Evolutionary conservation across 2,113 vertebrate species (phyloP).

Genomic region (Cynoglossus semilaevis): DNA sequence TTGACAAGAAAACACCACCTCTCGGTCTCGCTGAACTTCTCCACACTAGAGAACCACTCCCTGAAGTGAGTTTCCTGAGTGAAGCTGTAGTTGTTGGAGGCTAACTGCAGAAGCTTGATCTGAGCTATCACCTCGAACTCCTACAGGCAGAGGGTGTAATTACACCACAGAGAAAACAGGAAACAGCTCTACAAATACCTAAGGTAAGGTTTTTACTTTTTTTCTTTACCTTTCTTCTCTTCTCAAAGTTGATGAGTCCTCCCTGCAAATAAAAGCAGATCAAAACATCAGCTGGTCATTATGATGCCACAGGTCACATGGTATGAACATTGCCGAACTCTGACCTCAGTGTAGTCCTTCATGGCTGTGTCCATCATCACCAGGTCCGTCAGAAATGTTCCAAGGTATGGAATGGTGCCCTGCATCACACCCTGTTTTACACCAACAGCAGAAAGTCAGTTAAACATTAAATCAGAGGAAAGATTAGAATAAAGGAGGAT

Average conservation of each 20-base stretch:
- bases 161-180: no score
- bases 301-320: not conserved
- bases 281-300: not conserved
- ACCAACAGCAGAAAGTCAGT: not conserved
- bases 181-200: no score
- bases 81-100: slow-evolving; percentile 97
- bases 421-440: slow-evolving; percentile 89
- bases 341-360: slow-evolving; percentile 94
- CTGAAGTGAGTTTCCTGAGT: slow-evolving; percentile 81
- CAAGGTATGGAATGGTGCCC: slow-evolving; percentile 95
- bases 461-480: not conserved
- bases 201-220: no score
- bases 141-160: slow-evolving; percentile 61
- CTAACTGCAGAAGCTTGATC: slow-evolving; percentile 94
- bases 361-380: slow-evolving; percentile 99
- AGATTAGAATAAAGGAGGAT: not conserved
- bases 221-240: slow-evolving; percentile 91
- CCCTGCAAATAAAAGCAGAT: slow-evolving; percentile 72
- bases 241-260: slow-evolving; percentile 96
- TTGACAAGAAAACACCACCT: slow-evolving; percentile 71
- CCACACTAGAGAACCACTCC: slow-evolving; percentile 87
- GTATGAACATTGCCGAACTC: slow-evolving; percentile 17
- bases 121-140: slow-evolving; percentile 97
- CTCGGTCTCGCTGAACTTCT: slow-evolving; percentile 87
- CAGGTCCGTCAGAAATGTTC: slow-evolving; percentile 95